phyloP scores from a whole-genome alignment of 2,113 vertebrate species.

The Leucoraja erinaceus region DNA sequence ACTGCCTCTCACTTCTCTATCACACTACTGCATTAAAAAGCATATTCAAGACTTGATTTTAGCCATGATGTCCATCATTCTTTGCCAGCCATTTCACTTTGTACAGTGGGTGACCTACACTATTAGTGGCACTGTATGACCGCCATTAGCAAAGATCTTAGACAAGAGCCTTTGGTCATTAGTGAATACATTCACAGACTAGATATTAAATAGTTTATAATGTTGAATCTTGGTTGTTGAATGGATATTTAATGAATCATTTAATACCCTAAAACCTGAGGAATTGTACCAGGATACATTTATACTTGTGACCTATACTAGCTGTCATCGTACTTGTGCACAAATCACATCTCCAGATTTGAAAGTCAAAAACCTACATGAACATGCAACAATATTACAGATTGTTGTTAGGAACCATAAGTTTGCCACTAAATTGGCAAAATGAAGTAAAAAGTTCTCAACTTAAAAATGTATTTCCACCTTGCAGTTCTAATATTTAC shows the following conservation, averaged over 20 bases:
- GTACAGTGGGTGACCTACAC: not conserved
- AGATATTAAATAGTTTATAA: not conserved
- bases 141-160: too few species aligned
- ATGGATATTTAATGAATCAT: not conserved
- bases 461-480: not conserved
- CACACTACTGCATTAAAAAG: not conserved
- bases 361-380: conserved; percentile 8
- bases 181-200: not conserved
- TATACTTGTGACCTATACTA: not conserved
- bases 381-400: conserved; percentile 2
- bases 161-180: too few species aligned
- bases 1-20: not conserved
- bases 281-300: not conserved
- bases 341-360: not conserved
- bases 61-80: not conserved
- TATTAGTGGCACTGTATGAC: not conserved
- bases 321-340: conserved; percentile 3
- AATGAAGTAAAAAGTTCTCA: not conserved
- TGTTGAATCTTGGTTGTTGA: not conserved
- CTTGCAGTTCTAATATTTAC: not conserved
- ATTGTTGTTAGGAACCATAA: not conserved
- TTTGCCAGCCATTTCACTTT: not conserved
- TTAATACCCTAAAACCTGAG: not conserved
- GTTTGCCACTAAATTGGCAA: not conserved
- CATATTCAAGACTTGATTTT: not conserved